phyloP scores from a whole-genome alignment of 2,797 vertebrate species.

The Pyrocephalus nanus region DNA sequence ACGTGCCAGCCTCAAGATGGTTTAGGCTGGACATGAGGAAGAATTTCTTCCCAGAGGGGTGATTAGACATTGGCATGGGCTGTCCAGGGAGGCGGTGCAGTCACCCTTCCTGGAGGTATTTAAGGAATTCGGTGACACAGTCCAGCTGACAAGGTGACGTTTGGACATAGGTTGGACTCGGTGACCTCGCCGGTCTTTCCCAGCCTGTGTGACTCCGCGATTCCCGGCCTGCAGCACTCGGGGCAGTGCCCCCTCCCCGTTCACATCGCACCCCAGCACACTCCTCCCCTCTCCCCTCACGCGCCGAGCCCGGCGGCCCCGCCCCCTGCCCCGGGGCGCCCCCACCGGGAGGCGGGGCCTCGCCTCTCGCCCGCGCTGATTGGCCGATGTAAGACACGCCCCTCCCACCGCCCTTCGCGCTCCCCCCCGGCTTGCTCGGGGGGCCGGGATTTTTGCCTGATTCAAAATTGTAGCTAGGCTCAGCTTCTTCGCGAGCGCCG shows the following conservation, averaged over 20 bases:
- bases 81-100: rapidly evolving
- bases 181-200: too few relatives aligned
- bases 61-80: rapidly evolving
- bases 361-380: rapidly evolving
- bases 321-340: not conserved
- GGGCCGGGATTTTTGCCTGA: rapidly evolving
- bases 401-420: rapidly evolving
- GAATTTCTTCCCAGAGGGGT: not conserved
- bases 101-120: too few relatives aligned
- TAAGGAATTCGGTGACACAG: not conserved
- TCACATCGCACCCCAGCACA: not conserved
- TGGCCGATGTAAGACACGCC: rapidly evolving
- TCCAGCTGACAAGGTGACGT: too few relatives aligned
- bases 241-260: too few relatives aligned
- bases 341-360: not conserved
- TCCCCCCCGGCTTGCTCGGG: rapidly evolving
- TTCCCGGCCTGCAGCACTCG: rapidly evolving
- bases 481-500: rapidly evolving
- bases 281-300: too few relatives aligned
- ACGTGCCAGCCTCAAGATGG: not conserved
- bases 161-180: rapidly evolving
- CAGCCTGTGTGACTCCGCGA: rapidly evolving
- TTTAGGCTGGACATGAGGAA: not conserved
- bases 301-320: not conserved
- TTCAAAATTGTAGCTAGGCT: not conserved